These are phyloP conservation scores for Ophiothrix spiculata DNA, from an alignment of 35 echinoderm and acorn worm species.

Conservation along the genomic window DNA sequence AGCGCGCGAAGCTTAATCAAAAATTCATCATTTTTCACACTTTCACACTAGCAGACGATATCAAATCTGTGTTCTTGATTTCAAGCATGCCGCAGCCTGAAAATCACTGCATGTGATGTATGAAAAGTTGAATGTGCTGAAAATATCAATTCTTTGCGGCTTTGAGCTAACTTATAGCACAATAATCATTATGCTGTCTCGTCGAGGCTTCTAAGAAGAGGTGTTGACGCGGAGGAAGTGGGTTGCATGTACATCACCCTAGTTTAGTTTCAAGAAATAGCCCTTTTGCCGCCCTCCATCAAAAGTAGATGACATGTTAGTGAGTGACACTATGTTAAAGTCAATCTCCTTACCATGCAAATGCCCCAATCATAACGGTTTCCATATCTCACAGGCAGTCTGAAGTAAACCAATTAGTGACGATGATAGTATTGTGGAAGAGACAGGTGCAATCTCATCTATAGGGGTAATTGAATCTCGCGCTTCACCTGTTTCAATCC, in stretches of 20 bases:
- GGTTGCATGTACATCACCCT: neutral
- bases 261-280: neutral
- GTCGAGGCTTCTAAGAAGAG: neutral
- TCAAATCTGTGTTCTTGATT: neutral
- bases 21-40: constrained; percentile 10
- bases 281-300: neutral
- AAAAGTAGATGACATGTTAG: neutral
- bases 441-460: constrained; percentile 1
- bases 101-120: constrained; percentile 2
- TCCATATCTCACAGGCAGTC: neutral
- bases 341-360: constrained; percentile 14
- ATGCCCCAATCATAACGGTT: neutral
- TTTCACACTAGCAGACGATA: neutral
- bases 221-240: neutral
- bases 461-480: neutral
- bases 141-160: neutral
- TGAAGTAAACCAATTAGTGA: neutral
- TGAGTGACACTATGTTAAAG: neutral
- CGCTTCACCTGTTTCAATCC: constrained; percentile 12
- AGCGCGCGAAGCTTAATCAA: constrained; percentile 2
- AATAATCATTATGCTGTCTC: neutral
- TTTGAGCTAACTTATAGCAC: neutral
- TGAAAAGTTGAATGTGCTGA: neutral
- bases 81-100: constrained; percentile 2
- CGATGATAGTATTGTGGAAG: neutral